Evolutionary conservation across 1,140 invertebrate genomes (phyloP).

Genomic region (Formica selysi): DNA sequence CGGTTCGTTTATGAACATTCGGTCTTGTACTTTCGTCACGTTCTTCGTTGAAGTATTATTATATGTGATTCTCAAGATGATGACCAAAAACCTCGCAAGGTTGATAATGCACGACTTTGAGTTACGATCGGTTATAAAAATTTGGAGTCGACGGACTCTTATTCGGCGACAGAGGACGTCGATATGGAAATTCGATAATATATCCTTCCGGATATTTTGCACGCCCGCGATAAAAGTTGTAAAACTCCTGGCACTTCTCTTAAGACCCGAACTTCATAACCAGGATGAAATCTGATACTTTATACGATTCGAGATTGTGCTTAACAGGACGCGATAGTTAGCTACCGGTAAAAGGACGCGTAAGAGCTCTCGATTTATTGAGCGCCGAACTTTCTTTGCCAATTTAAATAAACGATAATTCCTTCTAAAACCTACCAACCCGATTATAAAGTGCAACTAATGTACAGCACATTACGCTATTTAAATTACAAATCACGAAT

Average conservation of each 20-base stretch:
- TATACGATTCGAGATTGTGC: constrained; percentile 26
- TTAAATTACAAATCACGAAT: neutral
- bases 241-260: constrained; percentile 49
- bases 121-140: constrained; percentile 38
- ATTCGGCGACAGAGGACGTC: constrained; percentile 5
- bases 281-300: constrained; percentile 39
- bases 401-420: neutral
- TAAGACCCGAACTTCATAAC: constrained; percentile 34
- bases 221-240: constrained; percentile 41
- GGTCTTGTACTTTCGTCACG: neutral
- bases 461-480: neutral
- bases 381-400: neutral
- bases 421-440: neutral
- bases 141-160: neutral
- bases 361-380: constrained; percentile 17
- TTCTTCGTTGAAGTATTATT: constrained; percentile 17
- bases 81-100: constrained; percentile 5
- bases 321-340: constrained; percentile 28
- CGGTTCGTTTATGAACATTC: constrained; percentile 3
- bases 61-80: neutral
- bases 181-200: constrained; percentile 56
- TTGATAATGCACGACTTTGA: constrained; percentile 50
- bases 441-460: neutral
- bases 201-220: constrained; percentile 29
- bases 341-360: neutral